phyloP scores from a whole-genome alignment of 2,113 vertebrate genomes.

The Zootoca vivipara region DNA sequence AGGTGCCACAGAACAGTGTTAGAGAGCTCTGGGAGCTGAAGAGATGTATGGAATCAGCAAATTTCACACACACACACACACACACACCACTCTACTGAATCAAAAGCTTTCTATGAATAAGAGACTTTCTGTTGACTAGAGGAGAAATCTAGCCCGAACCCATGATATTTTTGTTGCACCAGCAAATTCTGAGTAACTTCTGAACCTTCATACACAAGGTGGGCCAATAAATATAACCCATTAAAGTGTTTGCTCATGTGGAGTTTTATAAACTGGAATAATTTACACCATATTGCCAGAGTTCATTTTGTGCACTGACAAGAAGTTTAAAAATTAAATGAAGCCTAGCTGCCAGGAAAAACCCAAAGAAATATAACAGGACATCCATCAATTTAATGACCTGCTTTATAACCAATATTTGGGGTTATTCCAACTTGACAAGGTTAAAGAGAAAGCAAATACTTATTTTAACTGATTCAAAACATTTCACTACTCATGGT shows the following conservation, averaged over 20 bases:
- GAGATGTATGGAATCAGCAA: no score
- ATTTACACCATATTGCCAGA: constrained; percentile 22
- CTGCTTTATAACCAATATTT: constrained; percentile 33
- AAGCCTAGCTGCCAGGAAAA: constrained; percentile 44
- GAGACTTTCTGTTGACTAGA: background rate
- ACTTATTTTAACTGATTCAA: constrained; percentile 16
- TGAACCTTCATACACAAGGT: background rate
- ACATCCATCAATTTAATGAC: constrained; percentile 49
- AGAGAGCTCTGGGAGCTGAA: no score
- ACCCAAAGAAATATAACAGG: constrained; percentile 29
- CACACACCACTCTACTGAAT: no score
- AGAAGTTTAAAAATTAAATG: constrained; percentile 31
- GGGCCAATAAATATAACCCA: background rate
- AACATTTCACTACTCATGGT: constrained; percentile 21
- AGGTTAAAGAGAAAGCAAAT: constrained; percentile 41
- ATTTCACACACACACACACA: no score
- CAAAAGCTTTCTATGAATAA: no score
- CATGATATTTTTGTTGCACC: background rate
- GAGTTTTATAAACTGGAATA: background rate
- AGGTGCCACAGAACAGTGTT: background rate
- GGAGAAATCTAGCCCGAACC: background rate
- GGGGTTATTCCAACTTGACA: constrained; percentile 8
- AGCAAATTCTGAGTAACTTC: background rate
- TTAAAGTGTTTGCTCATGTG: background rate
- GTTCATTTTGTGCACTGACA: constrained; percentile 12